phyloP scores from a whole-genome alignment of 2,113 vertebrate species.

The Hiodon alosoides region DNA sequence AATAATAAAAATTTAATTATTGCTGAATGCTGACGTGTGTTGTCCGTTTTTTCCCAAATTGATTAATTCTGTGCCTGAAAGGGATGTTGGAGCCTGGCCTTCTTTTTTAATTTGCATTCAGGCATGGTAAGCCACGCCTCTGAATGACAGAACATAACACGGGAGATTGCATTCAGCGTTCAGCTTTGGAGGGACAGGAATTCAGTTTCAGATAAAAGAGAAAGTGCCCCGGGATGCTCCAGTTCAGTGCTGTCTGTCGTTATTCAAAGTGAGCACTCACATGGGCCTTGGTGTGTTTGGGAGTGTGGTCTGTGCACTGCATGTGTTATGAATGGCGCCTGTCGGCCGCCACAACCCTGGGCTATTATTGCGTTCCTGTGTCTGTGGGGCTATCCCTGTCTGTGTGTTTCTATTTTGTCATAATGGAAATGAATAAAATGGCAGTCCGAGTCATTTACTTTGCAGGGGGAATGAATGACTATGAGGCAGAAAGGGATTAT shows the following conservation, averaged over 20 bases:
- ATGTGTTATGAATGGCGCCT: background rate
- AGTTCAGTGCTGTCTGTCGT: background rate
- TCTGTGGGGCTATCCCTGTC: background rate
- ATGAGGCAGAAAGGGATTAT: background rate
- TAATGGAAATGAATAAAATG: conserved; percentile 3
- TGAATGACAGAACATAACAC: background rate
- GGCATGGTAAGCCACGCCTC: background rate
- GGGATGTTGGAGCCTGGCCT: background rate
- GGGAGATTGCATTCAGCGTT: background rate
- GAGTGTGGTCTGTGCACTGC: background rate
- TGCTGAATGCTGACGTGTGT: conserved; percentile 4
- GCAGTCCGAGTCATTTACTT: background rate
- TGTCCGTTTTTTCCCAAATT: background rate
- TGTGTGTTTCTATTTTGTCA: background rate
- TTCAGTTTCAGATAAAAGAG: background rate
- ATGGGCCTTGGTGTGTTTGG: background rate
- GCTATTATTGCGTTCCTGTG: background rate
- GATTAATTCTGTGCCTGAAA: background rate
- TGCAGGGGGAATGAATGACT: conserved; percentile 1
- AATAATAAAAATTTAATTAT: background rate
- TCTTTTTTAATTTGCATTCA: background rate
- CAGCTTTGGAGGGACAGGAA: background rate
- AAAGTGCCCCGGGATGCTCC: background rate
- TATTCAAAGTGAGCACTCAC: conserved; percentile 2
- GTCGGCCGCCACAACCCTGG: background rate